phyloP scores from a whole-genome alignment of 2,888 invertebrate species.

The Acleris emargana region DNA sequence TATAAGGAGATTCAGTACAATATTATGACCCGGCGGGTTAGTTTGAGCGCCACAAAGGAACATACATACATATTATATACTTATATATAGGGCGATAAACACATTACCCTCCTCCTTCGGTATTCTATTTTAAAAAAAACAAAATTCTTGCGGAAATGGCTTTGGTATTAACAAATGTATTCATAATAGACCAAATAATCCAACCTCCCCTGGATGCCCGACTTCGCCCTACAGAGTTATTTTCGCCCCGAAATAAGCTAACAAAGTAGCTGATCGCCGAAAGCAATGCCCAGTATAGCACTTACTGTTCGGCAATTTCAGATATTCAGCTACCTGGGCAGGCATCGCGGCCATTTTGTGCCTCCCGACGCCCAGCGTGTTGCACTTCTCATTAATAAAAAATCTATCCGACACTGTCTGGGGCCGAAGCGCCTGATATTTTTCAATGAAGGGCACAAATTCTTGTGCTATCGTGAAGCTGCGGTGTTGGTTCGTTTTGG shows the following conservation, averaged over 20 bases:
- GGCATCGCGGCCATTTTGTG: background rate
- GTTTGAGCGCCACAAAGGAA: too few species aligned
- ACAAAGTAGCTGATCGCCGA: background rate
- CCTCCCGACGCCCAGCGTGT: background rate
- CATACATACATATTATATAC: too few species aligned
- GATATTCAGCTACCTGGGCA: background rate
- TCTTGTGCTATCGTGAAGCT: background rate
- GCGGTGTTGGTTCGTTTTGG: background rate
- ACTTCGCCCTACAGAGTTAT: background rate
- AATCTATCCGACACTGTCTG: background rate
- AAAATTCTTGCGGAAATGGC: too few species aligned
- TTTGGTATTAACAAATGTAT: too few species aligned
- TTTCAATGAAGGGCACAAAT: background rate
- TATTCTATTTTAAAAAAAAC: too few species aligned
- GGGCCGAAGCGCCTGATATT: background rate
- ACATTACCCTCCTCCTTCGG: too few species aligned
- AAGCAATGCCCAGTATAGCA: constrained; percentile 3
- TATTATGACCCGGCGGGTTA: too few species aligned
- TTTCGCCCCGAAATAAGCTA: background rate
- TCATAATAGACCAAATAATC: too few species aligned
- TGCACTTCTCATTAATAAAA: background rate
- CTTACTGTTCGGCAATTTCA: background rate
- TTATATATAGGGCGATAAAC: too few species aligned
- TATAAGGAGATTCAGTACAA: too few species aligned
- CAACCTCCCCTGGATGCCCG: too few species aligned